phyloP scores from a whole-genome alignment of 2,113 vertebrate species.

The Bubo blakistoni region DNA sequence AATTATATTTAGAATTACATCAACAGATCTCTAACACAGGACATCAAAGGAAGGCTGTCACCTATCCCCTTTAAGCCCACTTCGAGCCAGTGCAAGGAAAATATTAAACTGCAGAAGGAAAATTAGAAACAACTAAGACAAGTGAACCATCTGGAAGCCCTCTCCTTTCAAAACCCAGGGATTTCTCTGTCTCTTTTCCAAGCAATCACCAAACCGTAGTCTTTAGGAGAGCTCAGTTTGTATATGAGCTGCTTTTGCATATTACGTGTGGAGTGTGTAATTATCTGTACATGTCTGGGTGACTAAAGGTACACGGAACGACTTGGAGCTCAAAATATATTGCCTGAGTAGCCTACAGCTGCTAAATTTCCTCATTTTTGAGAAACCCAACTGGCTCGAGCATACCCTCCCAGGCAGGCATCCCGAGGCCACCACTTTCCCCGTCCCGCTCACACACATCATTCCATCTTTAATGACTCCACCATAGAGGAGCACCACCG shows the following conservation, averaged over 20 bases:
- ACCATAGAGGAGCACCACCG: no score
- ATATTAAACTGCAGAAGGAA: background rate
- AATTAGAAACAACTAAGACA: no score
- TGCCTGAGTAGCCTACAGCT: background rate
- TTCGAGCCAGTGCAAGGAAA: background rate
- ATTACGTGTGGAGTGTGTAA: background rate
- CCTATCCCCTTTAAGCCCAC: background rate
- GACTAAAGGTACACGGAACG: background rate
- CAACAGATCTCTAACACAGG: background rate
- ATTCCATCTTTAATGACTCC: background rate
- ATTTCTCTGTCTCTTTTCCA: background rate
- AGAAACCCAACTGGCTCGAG: background rate
- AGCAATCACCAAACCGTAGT: rapidly evolving
- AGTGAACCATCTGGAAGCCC: background rate
- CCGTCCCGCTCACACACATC: rapidly evolving
- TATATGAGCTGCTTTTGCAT: background rate
- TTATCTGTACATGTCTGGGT: background rate
- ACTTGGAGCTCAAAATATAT: background rate
- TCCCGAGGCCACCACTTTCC: rapidly evolving
- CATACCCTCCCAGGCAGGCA: background rate
- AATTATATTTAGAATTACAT: background rate
- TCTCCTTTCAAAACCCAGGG: background rate
- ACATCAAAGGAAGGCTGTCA: background rate
- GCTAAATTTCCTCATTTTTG: background rate
- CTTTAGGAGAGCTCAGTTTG: background rate